These are phyloP conservation scores for Trochalopteron elliotii DNA, from an alignment of 2,113 vertebrate genomes.

Conservation along the genomic window DNA sequence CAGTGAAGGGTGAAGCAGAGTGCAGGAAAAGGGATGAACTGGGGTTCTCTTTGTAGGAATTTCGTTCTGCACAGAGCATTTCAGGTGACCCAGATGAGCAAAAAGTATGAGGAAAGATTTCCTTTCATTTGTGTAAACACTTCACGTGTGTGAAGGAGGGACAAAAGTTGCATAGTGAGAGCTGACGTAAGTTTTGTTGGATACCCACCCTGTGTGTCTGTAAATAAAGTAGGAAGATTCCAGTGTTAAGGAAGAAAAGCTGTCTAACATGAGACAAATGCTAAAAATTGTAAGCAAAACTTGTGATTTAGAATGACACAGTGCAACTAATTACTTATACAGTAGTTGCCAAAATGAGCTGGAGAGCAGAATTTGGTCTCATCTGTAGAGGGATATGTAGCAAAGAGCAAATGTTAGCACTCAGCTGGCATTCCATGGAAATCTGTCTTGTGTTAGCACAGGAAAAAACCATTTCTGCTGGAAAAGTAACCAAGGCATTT, in stretches of 20 bases:
- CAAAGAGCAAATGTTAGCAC: neutral
- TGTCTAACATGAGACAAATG: neutral
- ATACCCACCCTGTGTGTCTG: neutral
- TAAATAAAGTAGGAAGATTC: neutral
- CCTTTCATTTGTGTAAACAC: neutral
- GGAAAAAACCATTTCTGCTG: neutral
- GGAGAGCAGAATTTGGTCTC: neutral
- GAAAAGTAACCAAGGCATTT: neutral
- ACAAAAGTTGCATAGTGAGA: neutral
- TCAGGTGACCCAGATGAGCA: neutral
- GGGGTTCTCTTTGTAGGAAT: neutral
- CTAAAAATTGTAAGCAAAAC: neutral
- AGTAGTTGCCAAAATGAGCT: neutral
- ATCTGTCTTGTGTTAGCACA: constrained; percentile 4
- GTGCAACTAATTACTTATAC: neutral
- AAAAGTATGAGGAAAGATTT: neutral
- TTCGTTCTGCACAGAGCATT: neutral
- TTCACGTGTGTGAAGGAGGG: neutral
- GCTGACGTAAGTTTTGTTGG: neutral
- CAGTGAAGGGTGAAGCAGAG: neutral
- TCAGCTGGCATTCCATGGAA: neutral
- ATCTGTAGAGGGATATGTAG: neutral
- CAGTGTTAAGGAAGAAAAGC: neutral
- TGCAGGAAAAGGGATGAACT: neutral
- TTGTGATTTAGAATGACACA: neutral